Evolutionary conservation across 2,888 invertebrate genomes (phyloP).

Genomic region (Dascillus cervinus): DNA sequence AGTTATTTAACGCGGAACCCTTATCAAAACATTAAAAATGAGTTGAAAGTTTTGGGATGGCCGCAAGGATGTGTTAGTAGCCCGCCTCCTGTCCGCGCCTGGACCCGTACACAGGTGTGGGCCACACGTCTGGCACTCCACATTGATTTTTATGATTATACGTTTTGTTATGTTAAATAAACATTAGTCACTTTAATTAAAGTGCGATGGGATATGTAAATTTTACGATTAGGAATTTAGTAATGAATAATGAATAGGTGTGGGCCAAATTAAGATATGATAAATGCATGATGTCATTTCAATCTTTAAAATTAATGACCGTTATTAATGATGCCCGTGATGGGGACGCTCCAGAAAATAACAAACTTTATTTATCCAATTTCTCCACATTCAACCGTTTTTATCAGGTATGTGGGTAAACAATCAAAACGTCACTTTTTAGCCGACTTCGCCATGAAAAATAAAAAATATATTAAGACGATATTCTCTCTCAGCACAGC

Average conservation of each 20-base stretch:
- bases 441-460: neutral
- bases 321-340: slow-evolving; percentile 24
- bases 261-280: slow-evolving; percentile 35
- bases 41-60: slow-evolving; percentile 12
- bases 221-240: slow-evolving; percentile 26
- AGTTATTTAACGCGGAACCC: too few species aligned
- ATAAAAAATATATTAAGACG: slow-evolving; percentile 23
- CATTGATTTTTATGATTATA: slow-evolving; percentile 39
- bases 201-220: slow-evolving; percentile 37
- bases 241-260: slow-evolving; percentile 33
- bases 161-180: slow-evolving; percentile 42
- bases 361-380: slow-evolving; percentile 9
- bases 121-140: slow-evolving; percentile 32
- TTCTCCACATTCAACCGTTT: neutral
- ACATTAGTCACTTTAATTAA: slow-evolving; percentile 42
- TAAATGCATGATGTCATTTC: slow-evolving; percentile 30
- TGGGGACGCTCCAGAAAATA: slow-evolving; percentile 16
- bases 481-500: slow-evolving; percentile 24
- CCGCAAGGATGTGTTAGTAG: slow-evolving; percentile 15
- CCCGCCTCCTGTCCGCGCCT: slow-evolving; percentile 26
- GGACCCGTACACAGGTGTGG: slow-evolving; percentile 33
- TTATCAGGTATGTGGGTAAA: neutral
- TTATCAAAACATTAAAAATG: slow-evolving; percentile 12
- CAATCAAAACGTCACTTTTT: neutral
- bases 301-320: slow-evolving; percentile 23